phyloP scores from a whole-genome alignment of 1,140 invertebrate genomes.

The Colletes gigas region DNA sequence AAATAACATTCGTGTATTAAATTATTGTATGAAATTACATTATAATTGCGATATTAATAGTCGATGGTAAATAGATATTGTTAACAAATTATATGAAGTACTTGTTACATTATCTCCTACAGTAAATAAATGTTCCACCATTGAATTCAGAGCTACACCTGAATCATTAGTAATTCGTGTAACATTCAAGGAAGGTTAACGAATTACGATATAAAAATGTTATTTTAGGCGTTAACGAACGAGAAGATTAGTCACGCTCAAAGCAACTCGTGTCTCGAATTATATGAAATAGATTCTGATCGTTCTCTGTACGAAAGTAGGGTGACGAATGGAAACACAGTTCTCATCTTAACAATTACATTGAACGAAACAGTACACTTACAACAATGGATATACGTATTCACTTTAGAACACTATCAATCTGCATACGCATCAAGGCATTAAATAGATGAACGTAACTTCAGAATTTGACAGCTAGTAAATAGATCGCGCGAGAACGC shows the following conservation, averaged over 20 bases:
- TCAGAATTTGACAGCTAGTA: neutral
- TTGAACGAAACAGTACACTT: slow-evolving; percentile 18
- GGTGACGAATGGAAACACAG: neutral
- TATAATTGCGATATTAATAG: neutral
- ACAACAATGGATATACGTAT: slow-evolving; percentile 13
- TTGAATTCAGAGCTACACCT: neutral
- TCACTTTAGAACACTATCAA: slow-evolving; percentile 19
- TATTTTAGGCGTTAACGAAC: neutral
- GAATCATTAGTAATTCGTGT: neutral
- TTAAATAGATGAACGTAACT: neutral
- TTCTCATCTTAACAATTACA: neutral
- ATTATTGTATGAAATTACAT: neutral
- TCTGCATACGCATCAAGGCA: neutral
- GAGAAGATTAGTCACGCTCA: neutral
- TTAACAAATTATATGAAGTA: neutral
- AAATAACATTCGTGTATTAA: too few species aligned
- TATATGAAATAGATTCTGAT: neutral
- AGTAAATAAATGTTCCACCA: neutral
- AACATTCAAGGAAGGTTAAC: neutral
- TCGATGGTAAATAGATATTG: neutral
- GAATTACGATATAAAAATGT: neutral
- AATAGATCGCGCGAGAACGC: neutral
- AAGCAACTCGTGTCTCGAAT: neutral
- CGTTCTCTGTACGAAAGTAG: neutral
- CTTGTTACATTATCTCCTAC: neutral